Evolutionary conservation across 2,113 vertebrate species (phyloP), one percentile per base, ranked within the genome.

Genomic region (Sisor rabdophorus): DNA sequence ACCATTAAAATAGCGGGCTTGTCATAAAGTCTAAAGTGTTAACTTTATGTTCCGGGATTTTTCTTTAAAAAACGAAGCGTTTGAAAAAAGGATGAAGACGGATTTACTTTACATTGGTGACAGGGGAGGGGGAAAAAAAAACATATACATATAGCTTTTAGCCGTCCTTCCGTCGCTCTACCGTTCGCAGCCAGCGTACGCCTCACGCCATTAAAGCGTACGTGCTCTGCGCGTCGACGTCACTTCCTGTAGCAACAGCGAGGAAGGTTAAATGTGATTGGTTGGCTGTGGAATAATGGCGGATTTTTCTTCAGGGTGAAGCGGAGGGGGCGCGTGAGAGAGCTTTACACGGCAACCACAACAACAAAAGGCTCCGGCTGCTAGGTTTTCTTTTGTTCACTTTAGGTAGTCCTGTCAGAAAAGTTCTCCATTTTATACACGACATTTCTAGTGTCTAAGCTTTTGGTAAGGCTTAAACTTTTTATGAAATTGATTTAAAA

Each of bases 1-100:
- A 90, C 68, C 58, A 83, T 54, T 73, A 59, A 80, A 93, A 94
- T 94, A 93, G 76, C 55, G n/a, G 30, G 81, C 84, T 92, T 85
- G 81, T 83, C 85, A 53, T 17, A 82, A 80, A 71, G 76, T 16
- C 26, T 26, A 1, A 81, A 80, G 74, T 6, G 80, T 83, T 4
- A 76, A 89, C 86, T 91, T 95, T 90, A 84, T 93, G 86, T 68
- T 86, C 85, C 9, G 60, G 77, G 0, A 79, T 55, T 86, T 86
- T 73, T 26, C 19, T 0, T 9, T 36, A 3, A 0, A 78, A 83
- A 20, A 30, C 32, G 3, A 40, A 6, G 0, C 32, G 68, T 17
- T 63, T 81, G 74, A 72, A 10, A 55, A 81, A 65, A 86, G 93
- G 96, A 98, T 98, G 93, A 93, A 93, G 81, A 73, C 87, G 93